Percentiles rank a stretch among this genome's conserved stretches.
Evolutionary conservation across 2,888 invertebrate genomes (phyloP).

Genomic region (Pristionchus fissidentatus): DNA sequence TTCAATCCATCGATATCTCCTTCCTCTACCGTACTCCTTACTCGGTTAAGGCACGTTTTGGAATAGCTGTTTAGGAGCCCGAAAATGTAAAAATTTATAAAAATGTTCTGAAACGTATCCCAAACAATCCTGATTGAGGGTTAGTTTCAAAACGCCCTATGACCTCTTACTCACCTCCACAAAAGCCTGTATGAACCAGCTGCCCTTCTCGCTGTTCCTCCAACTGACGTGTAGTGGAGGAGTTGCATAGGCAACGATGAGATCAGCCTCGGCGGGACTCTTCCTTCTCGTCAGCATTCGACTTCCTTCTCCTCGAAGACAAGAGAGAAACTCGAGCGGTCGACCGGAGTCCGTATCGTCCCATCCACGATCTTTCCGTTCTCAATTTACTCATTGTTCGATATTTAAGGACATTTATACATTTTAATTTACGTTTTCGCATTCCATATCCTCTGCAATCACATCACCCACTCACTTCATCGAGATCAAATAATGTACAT

Average conservation of each 20-base stretch:
- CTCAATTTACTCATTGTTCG: neutral
- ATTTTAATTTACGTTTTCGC: too few species aligned
- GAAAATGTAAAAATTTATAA: too few species aligned
- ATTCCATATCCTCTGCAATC: neutral
- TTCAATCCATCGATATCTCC: neutral
- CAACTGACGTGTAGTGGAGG: constrained; percentile 74
- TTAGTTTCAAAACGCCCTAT: constrained; percentile 35
- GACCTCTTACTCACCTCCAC: constrained; percentile 67
- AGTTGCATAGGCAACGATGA: constrained; percentile 74
- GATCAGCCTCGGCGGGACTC: constrained; percentile 71
- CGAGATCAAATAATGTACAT: neutral
- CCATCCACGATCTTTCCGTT: constrained; percentile 38
- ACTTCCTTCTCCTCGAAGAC: constrained; percentile 27
- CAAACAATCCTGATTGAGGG: constrained; percentile 55
- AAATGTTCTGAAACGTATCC: neutral
- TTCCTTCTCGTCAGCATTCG: constrained; percentile 34
- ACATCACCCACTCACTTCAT: neutral
- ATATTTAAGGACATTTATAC: neutral
- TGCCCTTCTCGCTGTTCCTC: constrained; percentile 72
- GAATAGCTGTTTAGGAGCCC: too few species aligned
- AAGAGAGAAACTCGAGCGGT: neutral
- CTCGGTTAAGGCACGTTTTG: too few species aligned
- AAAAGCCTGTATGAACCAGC: constrained; percentile 75
- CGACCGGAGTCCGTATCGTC: constrained; percentile 34
- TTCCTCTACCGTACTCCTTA: too few species aligned